These are phyloP conservation scores for Lottia scabra DNA, from an alignment of 2,888 invertebrate species.

Conservation along the genomic window DNA sequence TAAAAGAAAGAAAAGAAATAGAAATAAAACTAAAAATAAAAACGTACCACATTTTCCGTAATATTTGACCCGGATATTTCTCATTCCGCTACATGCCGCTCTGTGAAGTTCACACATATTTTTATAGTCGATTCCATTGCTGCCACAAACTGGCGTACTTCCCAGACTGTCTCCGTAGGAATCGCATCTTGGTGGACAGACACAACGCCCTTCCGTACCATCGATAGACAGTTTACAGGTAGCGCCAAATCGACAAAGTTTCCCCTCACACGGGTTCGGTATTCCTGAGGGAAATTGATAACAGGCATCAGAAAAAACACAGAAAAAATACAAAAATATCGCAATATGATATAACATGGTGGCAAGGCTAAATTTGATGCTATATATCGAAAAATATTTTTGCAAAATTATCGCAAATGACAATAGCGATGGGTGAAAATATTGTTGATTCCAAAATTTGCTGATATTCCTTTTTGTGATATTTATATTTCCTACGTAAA, in stretches of 20 bases:
- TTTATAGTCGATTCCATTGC: conserved; percentile 70
- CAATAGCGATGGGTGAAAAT: too few relatives aligned
- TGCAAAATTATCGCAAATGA: background rate
- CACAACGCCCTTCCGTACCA: conserved; percentile 81
- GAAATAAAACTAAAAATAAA: conserved; percentile 11
- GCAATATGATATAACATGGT: background rate
- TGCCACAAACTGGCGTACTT: conserved; percentile 83
- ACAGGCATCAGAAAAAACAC: conserved; percentile 60
- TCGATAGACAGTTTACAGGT: conserved; percentile 77
- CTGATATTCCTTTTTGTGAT: too few relatives aligned
- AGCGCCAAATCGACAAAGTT: conserved; percentile 79
- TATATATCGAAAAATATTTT: background rate
- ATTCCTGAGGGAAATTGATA: conserved; percentile 76
- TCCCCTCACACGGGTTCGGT: conserved; percentile 79
- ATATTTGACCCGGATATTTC: conserved; percentile 69
- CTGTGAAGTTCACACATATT: conserved; percentile 68
- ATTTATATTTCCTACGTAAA: too few relatives aligned
- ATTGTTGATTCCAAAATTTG: too few relatives aligned
- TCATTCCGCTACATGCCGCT: conserved; percentile 68
- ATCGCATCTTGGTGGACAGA: conserved; percentile 83
- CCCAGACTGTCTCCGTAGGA: conserved; percentile 86
- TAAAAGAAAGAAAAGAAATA: conserved; percentile 14
- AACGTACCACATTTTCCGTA: conserved; percentile 72
- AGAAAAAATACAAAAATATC: background rate
- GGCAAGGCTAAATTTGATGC: too few relatives aligned